phyloP scores from a whole-genome alignment of 2,888 invertebrate species.

The Blera fallax region DNA sequence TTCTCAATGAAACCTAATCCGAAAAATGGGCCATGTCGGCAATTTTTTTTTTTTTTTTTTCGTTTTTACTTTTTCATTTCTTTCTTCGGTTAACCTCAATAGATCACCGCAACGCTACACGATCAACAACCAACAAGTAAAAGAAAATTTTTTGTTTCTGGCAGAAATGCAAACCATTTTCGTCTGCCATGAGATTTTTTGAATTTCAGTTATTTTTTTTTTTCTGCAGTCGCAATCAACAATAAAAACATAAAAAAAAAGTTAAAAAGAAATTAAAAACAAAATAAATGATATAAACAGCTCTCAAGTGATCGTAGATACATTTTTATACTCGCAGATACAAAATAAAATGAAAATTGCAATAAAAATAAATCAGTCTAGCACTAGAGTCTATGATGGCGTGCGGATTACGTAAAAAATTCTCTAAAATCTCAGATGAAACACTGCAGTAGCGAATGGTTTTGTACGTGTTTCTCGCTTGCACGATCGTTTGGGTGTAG shows the following conservation, averaged over 20 bases:
- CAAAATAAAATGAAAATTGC: slow-evolving; percentile 17
- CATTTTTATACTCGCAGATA: slow-evolving; percentile 14
- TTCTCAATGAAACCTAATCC: slow-evolving; percentile 62
- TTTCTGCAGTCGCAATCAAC: slow-evolving; percentile 45
- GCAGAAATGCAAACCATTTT: slow-evolving; percentile 64
- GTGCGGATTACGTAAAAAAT: slow-evolving; percentile 37
- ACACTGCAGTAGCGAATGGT: not conserved
- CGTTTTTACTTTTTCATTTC: slow-evolving; percentile 12
- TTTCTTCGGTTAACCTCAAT: slow-evolving; percentile 54
- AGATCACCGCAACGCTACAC: slow-evolving; percentile 39
- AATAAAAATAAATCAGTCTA: slow-evolving; percentile 53
- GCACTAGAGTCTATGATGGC: not conserved
- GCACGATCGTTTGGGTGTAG: not conserved
- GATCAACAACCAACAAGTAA: slow-evolving; percentile 14
- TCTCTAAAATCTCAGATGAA: slow-evolving; percentile 7
- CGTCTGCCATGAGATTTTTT: slow-evolving; percentile 46
- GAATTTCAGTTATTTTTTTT: slow-evolving; percentile 5
- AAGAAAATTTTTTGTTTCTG: slow-evolving; percentile 53
- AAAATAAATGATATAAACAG: slow-evolving; percentile 26
- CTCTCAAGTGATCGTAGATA: slow-evolving; percentile 28
- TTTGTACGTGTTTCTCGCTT: not conserved
- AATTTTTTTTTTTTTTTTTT: slow-evolving; percentile 1
- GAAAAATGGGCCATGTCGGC: slow-evolving; percentile 65
- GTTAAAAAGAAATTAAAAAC: slow-evolving; percentile 10
- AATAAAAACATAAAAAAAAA: slow-evolving; percentile 7